These are phyloP conservation scores for Pilophorus perplexus DNA, from an alignment of 2,888 invertebrate genomes.

Conservation along the genomic window DNA sequence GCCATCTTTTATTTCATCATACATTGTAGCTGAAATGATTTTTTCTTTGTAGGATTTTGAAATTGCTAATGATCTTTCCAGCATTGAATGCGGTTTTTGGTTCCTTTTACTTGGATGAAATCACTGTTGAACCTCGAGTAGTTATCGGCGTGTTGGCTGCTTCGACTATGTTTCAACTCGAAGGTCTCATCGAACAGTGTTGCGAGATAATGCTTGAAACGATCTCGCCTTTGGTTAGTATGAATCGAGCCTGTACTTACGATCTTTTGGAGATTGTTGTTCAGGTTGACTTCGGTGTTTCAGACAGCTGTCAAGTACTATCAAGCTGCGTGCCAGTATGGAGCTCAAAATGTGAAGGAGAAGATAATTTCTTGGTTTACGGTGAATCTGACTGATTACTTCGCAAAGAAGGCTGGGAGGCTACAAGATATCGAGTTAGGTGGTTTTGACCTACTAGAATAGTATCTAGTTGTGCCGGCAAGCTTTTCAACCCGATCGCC, in stretches of 20 bases:
- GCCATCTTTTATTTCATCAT: too few relatives aligned
- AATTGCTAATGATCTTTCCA: too few relatives aligned
- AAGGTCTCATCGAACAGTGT: slow-evolving; percentile 70
- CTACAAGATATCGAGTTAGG: slow-evolving; percentile 59
- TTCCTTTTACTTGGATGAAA: slow-evolving; percentile 72
- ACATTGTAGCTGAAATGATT: too few relatives aligned
- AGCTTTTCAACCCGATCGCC: too few relatives aligned
- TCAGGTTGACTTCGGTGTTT: too few relatives aligned
- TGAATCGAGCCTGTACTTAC: too few relatives aligned
- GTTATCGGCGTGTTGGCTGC: slow-evolving; percentile 68
- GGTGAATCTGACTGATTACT: slow-evolving; percentile 64
- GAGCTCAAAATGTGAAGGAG: slow-evolving; percentile 61
- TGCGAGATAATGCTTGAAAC: slow-evolving; percentile 71
- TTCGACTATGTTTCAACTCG: slow-evolving; percentile 71
- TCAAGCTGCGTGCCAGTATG: slow-evolving; percentile 66
- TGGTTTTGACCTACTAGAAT: too few relatives aligned
- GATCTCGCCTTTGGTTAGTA: slow-evolving; percentile 62
- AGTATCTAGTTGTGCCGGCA: too few relatives aligned
- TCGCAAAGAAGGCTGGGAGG: slow-evolving; percentile 58
- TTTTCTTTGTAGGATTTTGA: too few relatives aligned
- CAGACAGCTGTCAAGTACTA: slow-evolving; percentile 68
- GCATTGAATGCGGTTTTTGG: slow-evolving; percentile 70
- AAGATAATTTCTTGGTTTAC: slow-evolving; percentile 68
- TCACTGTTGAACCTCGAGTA: slow-evolving; percentile 65
- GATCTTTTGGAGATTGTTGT: too few relatives aligned